Evolutionary conservation across 2,888 invertebrate species (phyloP).

Genomic region (Synanthedon myopaeformis): DNA sequence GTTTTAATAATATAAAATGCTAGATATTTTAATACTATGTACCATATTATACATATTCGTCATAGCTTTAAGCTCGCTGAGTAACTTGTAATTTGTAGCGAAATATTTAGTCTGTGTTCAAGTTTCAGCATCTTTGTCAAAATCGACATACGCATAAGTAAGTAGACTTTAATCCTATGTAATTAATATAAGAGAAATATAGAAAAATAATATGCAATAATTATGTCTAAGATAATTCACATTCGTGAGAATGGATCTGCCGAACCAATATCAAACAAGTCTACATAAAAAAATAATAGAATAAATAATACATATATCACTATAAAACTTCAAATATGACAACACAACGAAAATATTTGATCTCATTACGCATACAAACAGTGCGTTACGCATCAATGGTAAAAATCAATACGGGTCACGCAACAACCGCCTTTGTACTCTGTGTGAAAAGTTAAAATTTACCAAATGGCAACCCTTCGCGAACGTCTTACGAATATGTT

Average conservation of each 20-base stretch:
- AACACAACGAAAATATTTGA: constrained; percentile 62
- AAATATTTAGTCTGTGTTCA: too few species aligned
- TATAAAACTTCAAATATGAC: constrained; percentile 55
- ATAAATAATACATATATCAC: constrained; percentile 26
- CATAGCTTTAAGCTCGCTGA: too few species aligned
- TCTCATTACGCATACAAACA: constrained; percentile 57
- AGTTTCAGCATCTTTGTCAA: too few species aligned
- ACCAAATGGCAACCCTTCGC: constrained; percentile 11
- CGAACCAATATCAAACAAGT: neutral
- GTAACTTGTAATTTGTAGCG: too few species aligned
- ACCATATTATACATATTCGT: too few species aligned
- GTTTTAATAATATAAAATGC: too few species aligned
- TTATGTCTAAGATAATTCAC: neutral
- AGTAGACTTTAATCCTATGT: too few species aligned
- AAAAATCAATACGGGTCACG: constrained; percentile 32
- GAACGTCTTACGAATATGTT: constrained; percentile 18
- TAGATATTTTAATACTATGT: too few species aligned
- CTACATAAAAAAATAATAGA: neutral
- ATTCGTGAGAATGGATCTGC: neutral
- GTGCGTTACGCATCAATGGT: constrained; percentile 24
- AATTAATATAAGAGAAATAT: too few species aligned
- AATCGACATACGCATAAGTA: too few species aligned
- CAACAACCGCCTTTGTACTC: constrained; percentile 27
- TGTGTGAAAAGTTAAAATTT: constrained; percentile 44
- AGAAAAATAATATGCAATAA: too few species aligned